Evolutionary conservation across 2,113 vertebrate species (phyloP), one percentile per base, ranked within the genome.

Genomic region (Formicarius rufipectus): DNA sequence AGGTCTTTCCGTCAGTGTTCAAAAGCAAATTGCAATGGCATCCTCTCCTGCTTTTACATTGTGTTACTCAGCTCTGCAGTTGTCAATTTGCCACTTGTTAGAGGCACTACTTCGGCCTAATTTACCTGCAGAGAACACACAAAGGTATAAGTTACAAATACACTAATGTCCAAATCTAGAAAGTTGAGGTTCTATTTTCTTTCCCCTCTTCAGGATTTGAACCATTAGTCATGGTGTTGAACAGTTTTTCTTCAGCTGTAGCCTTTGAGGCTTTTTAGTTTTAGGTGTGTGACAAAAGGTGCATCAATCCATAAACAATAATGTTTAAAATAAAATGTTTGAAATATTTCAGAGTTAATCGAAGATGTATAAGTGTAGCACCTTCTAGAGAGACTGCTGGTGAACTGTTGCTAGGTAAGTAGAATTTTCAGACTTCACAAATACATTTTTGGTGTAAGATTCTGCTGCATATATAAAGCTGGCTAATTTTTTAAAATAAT

Each of bases 381-480:
- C 99, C 99, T 81, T 99, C 99, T 89, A 98, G 99, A 98, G 99
- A 99, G 97, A 99, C 99, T 30, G 96, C 98, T 83, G 99, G 99
- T 74, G 99, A 99, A 95, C 96, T 99, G 63, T 97, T 99, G 82
- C 90, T 99, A 81, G 99, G 99, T 99, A 97, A 98, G 97, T 73
- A 64, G 44, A 27, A 22, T 84, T 90, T 52, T 66, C 28, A 58
- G 19, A 82, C n/a, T 53, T 84, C 14, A 13, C 23, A 59, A 64
- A 45, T 58, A 22, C 2, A 12, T 55, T 72, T 42, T 40, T 39
- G 6, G 7, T 63, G 4, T n/a, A 67, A 55, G 20, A 77, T 60
- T 79, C 40, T 88, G 20, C 21, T 75, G 4, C 59, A 12, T 56
- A 5, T 66, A 7, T n/a, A 44, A 75, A 60, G 12, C 40, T 50